Evolutionary conservation across 2,797 vertebrate species (phyloP).

Genomic region (Crenichthys baileyi): DNA sequence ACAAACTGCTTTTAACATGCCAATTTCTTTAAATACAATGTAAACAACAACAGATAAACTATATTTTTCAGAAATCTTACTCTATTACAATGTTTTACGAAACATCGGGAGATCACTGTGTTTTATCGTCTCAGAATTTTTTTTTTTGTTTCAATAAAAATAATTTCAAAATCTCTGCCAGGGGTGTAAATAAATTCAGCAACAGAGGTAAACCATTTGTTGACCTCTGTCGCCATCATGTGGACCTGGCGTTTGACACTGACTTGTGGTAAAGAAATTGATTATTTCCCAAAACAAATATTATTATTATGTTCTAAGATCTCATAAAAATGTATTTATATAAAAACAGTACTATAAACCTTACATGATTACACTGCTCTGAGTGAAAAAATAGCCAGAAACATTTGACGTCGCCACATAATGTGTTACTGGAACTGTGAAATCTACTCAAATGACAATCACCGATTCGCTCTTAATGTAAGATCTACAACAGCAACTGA

Average conservation of each 20-base stretch:
- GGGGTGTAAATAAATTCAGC: background rate
- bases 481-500: background rate
- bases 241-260: constrained; percentile 35
- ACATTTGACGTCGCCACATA: background rate
- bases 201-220: background rate
- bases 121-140: background rate
- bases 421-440: background rate
- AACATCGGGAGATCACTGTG: background rate
- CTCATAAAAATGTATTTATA: background rate
- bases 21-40: background rate
- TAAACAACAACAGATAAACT: background rate
- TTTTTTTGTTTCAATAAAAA: background rate
- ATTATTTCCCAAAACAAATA: background rate
- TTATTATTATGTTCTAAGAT: background rate
- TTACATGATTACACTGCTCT: background rate
- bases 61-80: background rate
- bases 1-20: too few relatives aligned
- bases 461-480: background rate
- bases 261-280: background rate
- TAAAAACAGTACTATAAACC: background rate
- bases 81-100: too few relatives aligned
- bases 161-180: background rate
- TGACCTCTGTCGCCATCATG: constrained; percentile 64
- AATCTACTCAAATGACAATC: background rate
- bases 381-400: background rate